Base-by-base conservation (phyloP, 2,113 vertebrate genomes). In the Notiomystis cincta region DNA sequence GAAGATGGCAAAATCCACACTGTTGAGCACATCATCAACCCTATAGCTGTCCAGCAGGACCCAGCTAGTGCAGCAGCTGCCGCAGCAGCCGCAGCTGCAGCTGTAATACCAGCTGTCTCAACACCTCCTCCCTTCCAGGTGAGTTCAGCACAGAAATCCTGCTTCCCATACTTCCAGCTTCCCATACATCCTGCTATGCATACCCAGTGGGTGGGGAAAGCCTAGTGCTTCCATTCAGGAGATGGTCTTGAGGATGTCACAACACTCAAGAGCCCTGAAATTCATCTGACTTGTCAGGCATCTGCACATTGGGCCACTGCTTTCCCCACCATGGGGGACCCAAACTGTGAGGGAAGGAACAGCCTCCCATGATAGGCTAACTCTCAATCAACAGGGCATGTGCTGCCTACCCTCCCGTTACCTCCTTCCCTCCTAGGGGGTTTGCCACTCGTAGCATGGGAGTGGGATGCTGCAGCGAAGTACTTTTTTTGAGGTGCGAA, bases 41-140 rank as follows among this genome's bases (percentile, higher is more conserved):
- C 99, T 53, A 98, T 99, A 78, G 97, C 99, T 0, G 98, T 99
- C 73, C 99, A 99, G 93, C 98, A 99, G 60, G 99, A 99, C 86
- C 99, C 98, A 4, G 97, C 98, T 40, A 96, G 96, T 0, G 96
- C 97, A 0, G 96, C 98, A 2, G 98, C 98, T 0, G 98, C 98
- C 0, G 97, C 98, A 0, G 98, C 98, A 0, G 97, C 97, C 0
- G 97, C 97, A 0, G 97, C 97, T 0, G 97, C 98, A 0, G 97
- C 98, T 1, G 98, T 99, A 92, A 98, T 99, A 42, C 99, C 99
- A 3, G 90, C 99, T 0, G 99, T 99, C 78, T 99, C 99, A 13
- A 99, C 99, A 0, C 99, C 99, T 22, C 99, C 99, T 20, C 99
- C 99, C 40, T 99, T 99, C 96, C 99, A 99, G 99, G 99, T 99